Base-by-base conservation (phyloP, 2,113 vertebrate species). In the Ciconia stormi region DNA sequence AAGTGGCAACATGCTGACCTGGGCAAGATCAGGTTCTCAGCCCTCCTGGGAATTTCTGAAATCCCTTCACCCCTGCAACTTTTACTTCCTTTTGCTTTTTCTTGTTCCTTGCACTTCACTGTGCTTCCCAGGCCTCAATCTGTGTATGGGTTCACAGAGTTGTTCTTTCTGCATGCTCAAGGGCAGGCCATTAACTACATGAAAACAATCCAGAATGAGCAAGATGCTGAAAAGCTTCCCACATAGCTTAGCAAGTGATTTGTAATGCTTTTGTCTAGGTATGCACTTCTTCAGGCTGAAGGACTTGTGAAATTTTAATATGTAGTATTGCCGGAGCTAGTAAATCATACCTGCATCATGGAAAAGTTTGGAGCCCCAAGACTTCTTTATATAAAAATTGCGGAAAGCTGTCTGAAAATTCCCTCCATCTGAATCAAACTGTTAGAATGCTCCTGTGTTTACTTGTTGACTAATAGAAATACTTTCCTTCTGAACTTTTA, bases 201-300 rank as follows among this genome's bases (percentile, higher is more conserved):
- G 52, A 87, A 93, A 94, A 74, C 0, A 3, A 92, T 79, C 65
- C 77, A 84, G 77, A 79, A 78, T 11, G 50, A 94, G 77, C 29
- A 91, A 52, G 77, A 84, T 89, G 70, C 73, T 94, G 81, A 91
- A 93, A 87, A 95, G 52, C 87, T 87, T 82, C 66, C 58, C 46
- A 69, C 6, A 9, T 38, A 87, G 22, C 32, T 93, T 74, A 72
- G 25, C 58, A 47, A 82, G 44, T 32, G 49, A 85, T 88, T 82
- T 90, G 56, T 73, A 85, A 69, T 61, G 53, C 70, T 92, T 94
- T 90, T 93, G 53, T 87, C 66, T 66, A 46, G 46, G 30, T 77
- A 47, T 13, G 30, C 11, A 46, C 30, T 73, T 66, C 34, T 74
- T 74, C 11, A 38, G 71, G 30, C 21, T 67, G 78, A 93, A 82